Evolutionary conservation across 2,888 invertebrate species (phyloP).

Genomic region (Ophioninae sp.): DNA sequence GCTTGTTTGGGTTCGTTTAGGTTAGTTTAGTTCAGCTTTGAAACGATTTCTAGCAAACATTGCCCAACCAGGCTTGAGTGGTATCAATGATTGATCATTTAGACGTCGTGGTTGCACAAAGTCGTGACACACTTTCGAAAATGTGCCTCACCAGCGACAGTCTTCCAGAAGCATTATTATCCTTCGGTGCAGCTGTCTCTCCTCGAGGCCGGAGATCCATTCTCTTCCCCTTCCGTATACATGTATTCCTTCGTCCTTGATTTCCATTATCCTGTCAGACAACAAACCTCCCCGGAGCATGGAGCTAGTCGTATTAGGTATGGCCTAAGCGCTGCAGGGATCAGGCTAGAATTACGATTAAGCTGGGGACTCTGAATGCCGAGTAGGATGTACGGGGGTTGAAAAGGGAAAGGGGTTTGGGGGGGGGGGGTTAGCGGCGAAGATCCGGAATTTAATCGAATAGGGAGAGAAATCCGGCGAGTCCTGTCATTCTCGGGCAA

Average conservation of each 20-base stretch:
- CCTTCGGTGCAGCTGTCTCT: conserved; percentile 37
- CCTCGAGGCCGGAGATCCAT: conserved; percentile 15
- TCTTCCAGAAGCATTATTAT: conserved; percentile 40
- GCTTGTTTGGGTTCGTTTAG: no score
- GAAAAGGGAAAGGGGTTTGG: background rate
- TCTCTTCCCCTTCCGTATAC: background rate
- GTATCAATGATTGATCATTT: no score
- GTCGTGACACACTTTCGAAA: conserved; percentile 33
- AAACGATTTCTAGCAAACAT: no score
- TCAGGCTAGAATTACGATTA: conserved; percentile 49
- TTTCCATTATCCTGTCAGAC: conserved; percentile 48
- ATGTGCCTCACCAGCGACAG: background rate
- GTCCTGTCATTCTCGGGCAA: conserved; percentile 29
- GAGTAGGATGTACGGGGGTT: conserved; percentile 1
- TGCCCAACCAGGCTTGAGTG: no score
- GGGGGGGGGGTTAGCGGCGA: background rate
- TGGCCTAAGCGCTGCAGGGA: conserved; percentile 11
- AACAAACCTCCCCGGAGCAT: conserved; percentile 41
- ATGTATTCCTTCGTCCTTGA: conserved; percentile 4
- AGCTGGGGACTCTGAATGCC: conserved; percentile 22
- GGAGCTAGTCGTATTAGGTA: conserved; percentile 17
- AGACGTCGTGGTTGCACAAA: background rate
- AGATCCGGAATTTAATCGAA: conserved; percentile 25
- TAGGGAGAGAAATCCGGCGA: conserved; percentile 26
- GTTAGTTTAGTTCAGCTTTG: no score